phyloP scores from a whole-genome alignment of 2,113 vertebrate species.

The Psilopogon haemacephalus region DNA sequence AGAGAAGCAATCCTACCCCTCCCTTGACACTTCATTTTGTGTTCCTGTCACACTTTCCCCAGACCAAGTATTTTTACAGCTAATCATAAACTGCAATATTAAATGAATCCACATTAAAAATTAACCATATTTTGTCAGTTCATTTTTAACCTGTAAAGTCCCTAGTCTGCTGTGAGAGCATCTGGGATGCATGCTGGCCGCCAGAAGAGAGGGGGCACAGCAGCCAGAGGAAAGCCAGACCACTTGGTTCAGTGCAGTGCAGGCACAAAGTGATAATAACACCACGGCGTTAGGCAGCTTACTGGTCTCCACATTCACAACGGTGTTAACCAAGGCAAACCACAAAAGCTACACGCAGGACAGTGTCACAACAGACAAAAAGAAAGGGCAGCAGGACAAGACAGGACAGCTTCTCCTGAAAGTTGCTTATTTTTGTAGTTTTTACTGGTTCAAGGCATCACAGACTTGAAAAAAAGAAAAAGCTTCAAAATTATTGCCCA shows the following conservation, averaged over 20 bases:
- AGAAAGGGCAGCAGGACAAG: background rate
- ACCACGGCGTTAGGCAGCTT: background rate
- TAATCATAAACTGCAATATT: background rate
- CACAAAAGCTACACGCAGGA: background rate
- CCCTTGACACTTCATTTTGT: background rate
- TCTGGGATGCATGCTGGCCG: rapidly evolving
- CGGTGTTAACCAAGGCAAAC: rapidly evolving
- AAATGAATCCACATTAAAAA: background rate
- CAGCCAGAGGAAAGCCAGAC: background rate
- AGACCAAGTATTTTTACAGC: background rate
- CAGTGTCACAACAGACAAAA: background rate
- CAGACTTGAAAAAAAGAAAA: background rate
- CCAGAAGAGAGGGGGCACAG: background rate
- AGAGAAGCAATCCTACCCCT: background rate
- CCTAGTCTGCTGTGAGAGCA: rapidly evolving
- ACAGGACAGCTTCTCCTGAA: background rate
- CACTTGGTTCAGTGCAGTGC: background rate
- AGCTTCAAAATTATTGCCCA: background rate
- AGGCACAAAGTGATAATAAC: background rate
- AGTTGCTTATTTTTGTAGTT: background rate
- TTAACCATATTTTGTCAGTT: background rate
- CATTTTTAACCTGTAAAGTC: background rate
- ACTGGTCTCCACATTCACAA: background rate
- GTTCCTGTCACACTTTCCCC: background rate
- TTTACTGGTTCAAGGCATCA: background rate